phyloP scores from a whole-genome alignment of 2,888 invertebrate species.

The Branchellion lobata region DNA sequence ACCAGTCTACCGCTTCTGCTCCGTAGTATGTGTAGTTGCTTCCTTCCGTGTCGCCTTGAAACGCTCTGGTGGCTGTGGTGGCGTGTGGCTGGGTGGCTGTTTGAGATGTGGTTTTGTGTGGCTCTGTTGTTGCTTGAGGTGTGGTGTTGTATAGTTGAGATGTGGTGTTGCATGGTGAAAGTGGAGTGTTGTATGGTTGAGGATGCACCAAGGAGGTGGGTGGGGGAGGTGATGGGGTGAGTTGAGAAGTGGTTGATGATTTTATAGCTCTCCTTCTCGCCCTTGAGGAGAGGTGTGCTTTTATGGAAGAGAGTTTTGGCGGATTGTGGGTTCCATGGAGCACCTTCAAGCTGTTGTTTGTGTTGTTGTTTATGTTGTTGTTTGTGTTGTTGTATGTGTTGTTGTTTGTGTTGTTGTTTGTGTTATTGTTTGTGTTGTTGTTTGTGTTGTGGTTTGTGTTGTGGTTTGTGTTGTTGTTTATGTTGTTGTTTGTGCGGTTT shows the following conservation, averaged over 20 bases:
- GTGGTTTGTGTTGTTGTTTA: not conserved
- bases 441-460: not conserved
- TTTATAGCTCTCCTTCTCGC: too few species aligned
- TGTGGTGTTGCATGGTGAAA: too few species aligned
- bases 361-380: not conserved
- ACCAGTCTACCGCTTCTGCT: conserved; percentile 24
- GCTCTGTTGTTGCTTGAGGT: not conserved
- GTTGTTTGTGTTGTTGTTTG: not conserved
- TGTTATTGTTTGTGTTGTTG: not conserved
- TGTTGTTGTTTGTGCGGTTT: too few species aligned
- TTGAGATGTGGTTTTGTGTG: not conserved
- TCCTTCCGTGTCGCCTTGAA: not conserved
- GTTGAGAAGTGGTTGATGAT: too few species aligned
- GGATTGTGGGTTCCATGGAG: too few species aligned
- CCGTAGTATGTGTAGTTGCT: conserved; percentile 39
- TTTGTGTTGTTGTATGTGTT: not conserved
- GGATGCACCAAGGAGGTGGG: too few species aligned
- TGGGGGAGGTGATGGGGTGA: too few species aligned
- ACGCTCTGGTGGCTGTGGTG: not conserved
- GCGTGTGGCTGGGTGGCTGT: not conserved
- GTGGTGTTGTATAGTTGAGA: too few species aligned
- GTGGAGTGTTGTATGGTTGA: too few species aligned
- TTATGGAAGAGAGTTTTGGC: too few species aligned
- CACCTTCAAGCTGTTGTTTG: too few species aligned
- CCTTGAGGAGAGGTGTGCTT: too few species aligned